Evolutionary conservation across 2,888 invertebrate species (phyloP).

Genomic region (Drosophila longiperda): DNA sequence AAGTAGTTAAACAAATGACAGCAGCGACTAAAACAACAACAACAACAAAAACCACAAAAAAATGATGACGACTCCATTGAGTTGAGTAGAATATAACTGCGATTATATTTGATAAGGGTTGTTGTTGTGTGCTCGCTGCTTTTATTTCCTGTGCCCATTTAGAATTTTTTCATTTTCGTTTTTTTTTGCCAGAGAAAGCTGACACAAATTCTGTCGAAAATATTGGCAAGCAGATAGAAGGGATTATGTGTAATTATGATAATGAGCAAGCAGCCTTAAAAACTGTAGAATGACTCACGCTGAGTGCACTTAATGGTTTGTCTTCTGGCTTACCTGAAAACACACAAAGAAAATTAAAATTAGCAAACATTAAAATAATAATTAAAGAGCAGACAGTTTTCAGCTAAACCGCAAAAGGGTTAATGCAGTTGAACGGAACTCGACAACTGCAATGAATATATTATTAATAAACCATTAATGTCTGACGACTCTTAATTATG

Average conservation of each 20-base stretch:
- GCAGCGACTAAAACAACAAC: constrained; percentile 27
- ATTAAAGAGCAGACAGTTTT: constrained; percentile 35
- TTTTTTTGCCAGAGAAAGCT: constrained; percentile 17
- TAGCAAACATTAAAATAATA: constrained; percentile 28
- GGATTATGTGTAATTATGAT: constrained; percentile 13
- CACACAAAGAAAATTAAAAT: constrained; percentile 21
- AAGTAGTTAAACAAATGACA: constrained; percentile 57
- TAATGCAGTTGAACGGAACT: constrained; percentile 12
- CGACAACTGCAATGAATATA: constrained; percentile 54
- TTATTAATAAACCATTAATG: constrained; percentile 64
- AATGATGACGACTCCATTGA: constrained; percentile 65
- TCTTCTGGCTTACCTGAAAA: constrained; percentile 63
- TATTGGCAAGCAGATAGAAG: constrained; percentile 19
- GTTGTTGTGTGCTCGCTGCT: constrained; percentile 22
- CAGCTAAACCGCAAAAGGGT: constrained; percentile 20
- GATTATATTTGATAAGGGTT: constrained; percentile 64
- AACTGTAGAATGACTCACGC: constrained; percentile 27
- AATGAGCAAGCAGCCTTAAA: constrained; percentile 6
- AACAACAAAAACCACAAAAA: constrained; percentile 1
- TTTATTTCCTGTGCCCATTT: constrained; percentile 19
- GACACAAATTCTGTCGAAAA: constrained; percentile 39
- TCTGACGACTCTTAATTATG: constrained; percentile 18
- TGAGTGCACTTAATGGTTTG: constrained; percentile 5
- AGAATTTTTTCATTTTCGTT: not conserved
- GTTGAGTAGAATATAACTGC: constrained; percentile 45